Evolutionary conservation across 2,888 invertebrate genomes (phyloP).

Genomic region (Phalera bucephala): DNA sequence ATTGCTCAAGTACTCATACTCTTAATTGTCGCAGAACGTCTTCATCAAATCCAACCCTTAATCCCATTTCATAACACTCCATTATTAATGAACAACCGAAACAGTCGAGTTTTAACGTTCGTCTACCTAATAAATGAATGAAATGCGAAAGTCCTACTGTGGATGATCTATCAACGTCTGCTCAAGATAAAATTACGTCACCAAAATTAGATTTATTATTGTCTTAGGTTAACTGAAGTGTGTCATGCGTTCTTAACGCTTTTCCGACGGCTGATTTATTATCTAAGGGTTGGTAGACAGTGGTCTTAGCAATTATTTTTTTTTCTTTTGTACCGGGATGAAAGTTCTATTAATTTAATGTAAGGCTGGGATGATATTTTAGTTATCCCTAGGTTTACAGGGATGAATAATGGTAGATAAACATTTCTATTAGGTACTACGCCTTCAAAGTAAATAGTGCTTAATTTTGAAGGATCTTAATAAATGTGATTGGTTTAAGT

Average conservation of each 20-base stretch:
- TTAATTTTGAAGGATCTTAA: too few species aligned
- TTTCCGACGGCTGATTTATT: constrained; percentile 54
- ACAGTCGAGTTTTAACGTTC: constrained; percentile 40
- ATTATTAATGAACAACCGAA: constrained; percentile 37
- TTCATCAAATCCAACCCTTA: constrained; percentile 19
- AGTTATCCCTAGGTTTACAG: too few species aligned
- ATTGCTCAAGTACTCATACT: too few species aligned
- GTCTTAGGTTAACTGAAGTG: constrained; percentile 53
- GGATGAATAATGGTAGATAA: too few species aligned
- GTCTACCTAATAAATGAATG: constrained; percentile 57
- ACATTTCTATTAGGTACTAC: too few species aligned
- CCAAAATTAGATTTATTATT: constrained; percentile 62
- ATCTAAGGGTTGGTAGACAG: constrained; percentile 15
- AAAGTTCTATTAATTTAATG: not conserved
- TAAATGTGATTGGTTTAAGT: too few species aligned
- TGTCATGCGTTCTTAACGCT: constrained; percentile 53
- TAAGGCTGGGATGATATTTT: not conserved
- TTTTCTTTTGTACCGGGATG: not conserved
- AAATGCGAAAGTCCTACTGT: constrained; percentile 45
- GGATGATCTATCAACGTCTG: constrained; percentile 62
- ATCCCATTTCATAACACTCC: constrained; percentile 17
- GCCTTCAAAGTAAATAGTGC: too few species aligned
- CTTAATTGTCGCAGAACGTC: not conserved
- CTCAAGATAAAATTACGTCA: constrained; percentile 41
- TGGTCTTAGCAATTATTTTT: constrained; percentile 4